Evolutionary conservation across 2,797 vertebrate genomes (phyloP).

Genomic region (Mycteria americana): DNA sequence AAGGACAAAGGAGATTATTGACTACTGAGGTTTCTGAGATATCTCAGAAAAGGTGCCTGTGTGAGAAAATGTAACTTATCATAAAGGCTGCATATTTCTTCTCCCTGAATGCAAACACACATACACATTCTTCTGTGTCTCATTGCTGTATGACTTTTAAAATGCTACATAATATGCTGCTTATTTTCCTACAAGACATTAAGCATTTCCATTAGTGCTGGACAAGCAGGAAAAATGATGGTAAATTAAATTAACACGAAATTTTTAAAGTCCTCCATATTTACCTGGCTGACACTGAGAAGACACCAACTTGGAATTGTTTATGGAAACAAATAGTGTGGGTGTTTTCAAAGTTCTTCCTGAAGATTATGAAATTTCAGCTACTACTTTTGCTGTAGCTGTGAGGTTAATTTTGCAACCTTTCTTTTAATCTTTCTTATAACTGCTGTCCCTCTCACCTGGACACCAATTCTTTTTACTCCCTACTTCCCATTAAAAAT

Average conservation of each 20-base stretch:
- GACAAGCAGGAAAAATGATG: background rate
- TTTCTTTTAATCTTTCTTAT: background rate
- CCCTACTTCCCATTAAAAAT: background rate
- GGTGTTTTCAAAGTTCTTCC: background rate
- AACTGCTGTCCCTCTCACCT: background rate
- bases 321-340: background rate
- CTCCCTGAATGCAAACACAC: background rate
- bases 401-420: background rate
- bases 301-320: background rate
- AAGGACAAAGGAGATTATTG: slow-evolving; percentile 3
- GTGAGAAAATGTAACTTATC: slow-evolving; percentile 3
- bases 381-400: background rate
- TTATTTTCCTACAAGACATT: slow-evolving; percentile 22
- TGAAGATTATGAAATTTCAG: background rate
- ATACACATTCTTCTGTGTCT: background rate
- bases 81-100: slow-evolving; percentile 26
- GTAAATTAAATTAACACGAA: background rate
- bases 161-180: background rate
- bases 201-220: slow-evolving; percentile 21
- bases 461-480: background rate
- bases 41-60: background rate
- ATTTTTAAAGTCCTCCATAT: background rate
- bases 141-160: background rate
- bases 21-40: background rate
- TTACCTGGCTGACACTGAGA: background rate